A percentile compares a stretch with the other conserved stretches of the same genome.
phyloP scores from a whole-genome alignment of 2,113 vertebrate genomes.

The Hippocampus abdominalis region DNA sequence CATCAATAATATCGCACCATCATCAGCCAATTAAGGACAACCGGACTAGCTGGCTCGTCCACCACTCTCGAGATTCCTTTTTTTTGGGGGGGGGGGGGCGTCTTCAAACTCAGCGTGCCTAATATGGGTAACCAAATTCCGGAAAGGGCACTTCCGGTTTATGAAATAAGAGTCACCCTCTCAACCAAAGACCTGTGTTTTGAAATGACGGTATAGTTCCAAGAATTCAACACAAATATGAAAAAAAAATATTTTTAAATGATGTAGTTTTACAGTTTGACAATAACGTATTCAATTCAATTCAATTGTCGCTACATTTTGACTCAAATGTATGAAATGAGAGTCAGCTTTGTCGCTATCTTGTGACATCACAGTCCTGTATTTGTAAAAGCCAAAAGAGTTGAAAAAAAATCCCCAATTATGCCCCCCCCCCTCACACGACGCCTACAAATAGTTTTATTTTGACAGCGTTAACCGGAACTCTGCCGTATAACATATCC shows the following conservation, averaged over 20 bases:
- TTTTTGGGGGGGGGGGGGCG: not conserved
- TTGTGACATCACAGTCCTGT: no score
- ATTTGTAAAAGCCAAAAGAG: no score
- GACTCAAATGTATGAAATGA: no score
- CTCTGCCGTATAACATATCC: fast-evolving
- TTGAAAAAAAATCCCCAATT: not conserved
- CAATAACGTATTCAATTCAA: no score
- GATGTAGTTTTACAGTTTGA: no score
- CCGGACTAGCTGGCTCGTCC: slow-evolving; percentile 19
- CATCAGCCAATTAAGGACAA: slow-evolving; percentile 17
- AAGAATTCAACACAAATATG: no score
- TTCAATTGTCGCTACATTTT: no score
- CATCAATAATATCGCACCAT: not conserved
- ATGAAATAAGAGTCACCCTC: slow-evolving; percentile 29
- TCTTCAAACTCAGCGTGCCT: not conserved
- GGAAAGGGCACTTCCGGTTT: not conserved
- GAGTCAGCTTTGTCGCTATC: no score
- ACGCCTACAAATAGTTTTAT: slow-evolving; percentile 9
- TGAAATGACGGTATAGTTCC: no score
- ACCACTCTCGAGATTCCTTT: slow-evolving; percentile 39
- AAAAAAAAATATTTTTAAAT: no score
- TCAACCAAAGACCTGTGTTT: not conserved
- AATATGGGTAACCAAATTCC: not conserved
- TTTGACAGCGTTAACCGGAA: slow-evolving; percentile 27
- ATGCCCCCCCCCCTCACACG: no score